Evolutionary conservation across 2,888 invertebrate species (phyloP).

Genomic region (Leucophenga montana): DNA sequence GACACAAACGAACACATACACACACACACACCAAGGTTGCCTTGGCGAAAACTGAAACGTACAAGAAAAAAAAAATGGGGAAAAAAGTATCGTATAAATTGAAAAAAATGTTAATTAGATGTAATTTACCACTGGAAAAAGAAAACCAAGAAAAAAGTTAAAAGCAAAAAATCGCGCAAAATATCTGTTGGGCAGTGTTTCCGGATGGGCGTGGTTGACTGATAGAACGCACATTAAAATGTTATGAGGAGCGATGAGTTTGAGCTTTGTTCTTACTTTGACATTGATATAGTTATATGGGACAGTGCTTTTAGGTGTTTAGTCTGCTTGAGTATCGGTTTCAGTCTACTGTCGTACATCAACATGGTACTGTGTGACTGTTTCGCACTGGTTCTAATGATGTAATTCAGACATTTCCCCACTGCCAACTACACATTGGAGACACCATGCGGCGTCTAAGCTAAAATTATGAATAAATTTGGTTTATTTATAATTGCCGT

Average conservation of each 20-base stretch:
- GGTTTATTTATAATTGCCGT: neutral
- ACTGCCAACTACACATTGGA: no score
- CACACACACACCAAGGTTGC: neutral
- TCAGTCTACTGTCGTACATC: no score
- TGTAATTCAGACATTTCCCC: conserved; percentile 46
- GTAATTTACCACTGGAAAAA: conserved; percentile 45
- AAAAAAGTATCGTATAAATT: conserved; percentile 46
- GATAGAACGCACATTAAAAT: conserved; percentile 18
- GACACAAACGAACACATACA: neutral
- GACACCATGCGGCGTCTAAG: neutral
- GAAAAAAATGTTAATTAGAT: conserved; percentile 62
- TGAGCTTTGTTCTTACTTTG: conserved; percentile 37
- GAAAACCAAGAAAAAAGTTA: neutral
- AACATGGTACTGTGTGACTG: no score
- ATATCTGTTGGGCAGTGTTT: neutral
- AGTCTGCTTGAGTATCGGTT: neutral
- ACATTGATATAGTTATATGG: conserved; percentile 50
- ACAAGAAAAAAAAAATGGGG: neutral
- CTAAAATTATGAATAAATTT: neutral
- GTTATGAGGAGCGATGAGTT: conserved; percentile 6
- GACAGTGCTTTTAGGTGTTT: no score
- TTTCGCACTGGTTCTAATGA: conserved; percentile 45
- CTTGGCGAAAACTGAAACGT: conserved; percentile 1
- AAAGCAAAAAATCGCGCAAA: conserved; percentile 4
- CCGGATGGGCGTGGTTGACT: conserved; percentile 28